These are phyloP conservation scores for Diaperis boleti DNA, from an alignment of 2,888 invertebrate species.

Conservation along the genomic window DNA sequence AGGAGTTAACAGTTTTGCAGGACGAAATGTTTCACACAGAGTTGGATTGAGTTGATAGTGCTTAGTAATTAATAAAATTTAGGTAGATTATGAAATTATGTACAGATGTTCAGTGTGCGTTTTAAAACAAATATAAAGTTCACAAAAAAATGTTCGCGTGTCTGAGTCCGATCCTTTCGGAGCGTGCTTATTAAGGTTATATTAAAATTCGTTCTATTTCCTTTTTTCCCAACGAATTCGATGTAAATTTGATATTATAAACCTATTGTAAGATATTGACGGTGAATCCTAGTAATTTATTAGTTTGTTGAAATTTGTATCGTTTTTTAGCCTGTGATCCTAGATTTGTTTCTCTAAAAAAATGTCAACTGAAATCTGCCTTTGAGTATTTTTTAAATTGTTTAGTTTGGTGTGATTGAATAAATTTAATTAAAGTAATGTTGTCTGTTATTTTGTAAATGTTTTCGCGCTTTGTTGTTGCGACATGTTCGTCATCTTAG, in stretches of 20 bases:
- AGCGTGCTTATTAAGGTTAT: constrained; percentile 19
- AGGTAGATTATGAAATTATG: constrained; percentile 38
- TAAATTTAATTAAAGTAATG: constrained; percentile 51
- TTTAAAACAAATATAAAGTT: constrained; percentile 25
- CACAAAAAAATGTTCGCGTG: constrained; percentile 14
- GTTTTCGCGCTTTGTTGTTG: constrained; percentile 32
- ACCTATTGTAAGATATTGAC: constrained; percentile 30
- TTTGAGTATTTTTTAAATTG: constrained; percentile 48
- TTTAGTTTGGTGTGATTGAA: constrained; percentile 54
- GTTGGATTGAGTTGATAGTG: constrained; percentile 25
- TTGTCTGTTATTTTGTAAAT: constrained; percentile 45
- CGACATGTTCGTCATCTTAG: constrained; percentile 18
- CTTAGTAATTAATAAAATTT: constrained; percentile 36
- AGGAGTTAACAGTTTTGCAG: constrained; percentile 11
- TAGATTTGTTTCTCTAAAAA: constrained; percentile 23
- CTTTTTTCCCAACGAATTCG: constrained; percentile 5
- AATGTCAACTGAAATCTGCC: constrained; percentile 23
- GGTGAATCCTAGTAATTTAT: constrained; percentile 37
- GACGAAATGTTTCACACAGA: constrained; percentile 29
- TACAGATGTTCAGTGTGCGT: constrained; percentile 38
- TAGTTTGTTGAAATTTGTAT: constrained; percentile 38
- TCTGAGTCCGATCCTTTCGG: constrained; percentile 6
- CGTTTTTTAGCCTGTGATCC: constrained; percentile 40
- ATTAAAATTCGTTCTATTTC: neutral
- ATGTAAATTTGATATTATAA: constrained; percentile 2